A percentile compares a stretch with the other conserved stretches of the same genome.
Conservation (phyloP, 2,113 vertebrate species). For the Cercocebus atys region DNA sequence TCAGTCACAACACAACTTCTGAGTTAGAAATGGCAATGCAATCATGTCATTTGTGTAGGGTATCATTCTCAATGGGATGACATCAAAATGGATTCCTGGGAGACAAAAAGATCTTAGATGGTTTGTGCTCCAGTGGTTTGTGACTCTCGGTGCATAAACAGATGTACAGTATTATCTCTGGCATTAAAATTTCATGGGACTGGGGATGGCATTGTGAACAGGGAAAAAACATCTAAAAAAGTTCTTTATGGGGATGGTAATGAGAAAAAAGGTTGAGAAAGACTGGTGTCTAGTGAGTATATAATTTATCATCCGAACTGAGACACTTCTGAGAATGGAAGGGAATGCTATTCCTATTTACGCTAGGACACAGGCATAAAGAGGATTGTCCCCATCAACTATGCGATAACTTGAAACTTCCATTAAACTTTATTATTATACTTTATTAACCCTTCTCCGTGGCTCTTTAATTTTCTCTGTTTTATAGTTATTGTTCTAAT, state of each 20-base stretch:
- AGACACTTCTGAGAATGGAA: neutral
- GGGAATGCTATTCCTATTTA: neutral
- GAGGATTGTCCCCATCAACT: neutral
- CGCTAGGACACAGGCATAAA: neutral
- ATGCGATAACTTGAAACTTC: neutral
- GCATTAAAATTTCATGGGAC: neutral
- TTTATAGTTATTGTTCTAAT: neutral
- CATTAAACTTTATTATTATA: neutral
- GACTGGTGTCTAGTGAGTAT: too few species aligned
- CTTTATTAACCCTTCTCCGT: neutral
- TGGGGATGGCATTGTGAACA: neutral
- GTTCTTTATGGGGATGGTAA: neutral
- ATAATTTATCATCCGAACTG: too few species aligned
- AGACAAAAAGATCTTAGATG: neutral
- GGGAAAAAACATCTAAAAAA: neutral
- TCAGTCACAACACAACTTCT: neutral
- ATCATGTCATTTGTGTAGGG: neutral
- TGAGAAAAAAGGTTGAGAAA: too few species aligned
- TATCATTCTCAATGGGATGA: neutral
- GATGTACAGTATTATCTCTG: neutral
- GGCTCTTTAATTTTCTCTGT: neutral
- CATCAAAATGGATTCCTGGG: neutral
- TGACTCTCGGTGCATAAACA: neutral
- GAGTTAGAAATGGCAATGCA: neutral
- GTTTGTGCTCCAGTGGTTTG: neutral